Base-by-base conservation (phyloP, 2,113 vertebrate genomes). In the Globicephala melas region DNA sequence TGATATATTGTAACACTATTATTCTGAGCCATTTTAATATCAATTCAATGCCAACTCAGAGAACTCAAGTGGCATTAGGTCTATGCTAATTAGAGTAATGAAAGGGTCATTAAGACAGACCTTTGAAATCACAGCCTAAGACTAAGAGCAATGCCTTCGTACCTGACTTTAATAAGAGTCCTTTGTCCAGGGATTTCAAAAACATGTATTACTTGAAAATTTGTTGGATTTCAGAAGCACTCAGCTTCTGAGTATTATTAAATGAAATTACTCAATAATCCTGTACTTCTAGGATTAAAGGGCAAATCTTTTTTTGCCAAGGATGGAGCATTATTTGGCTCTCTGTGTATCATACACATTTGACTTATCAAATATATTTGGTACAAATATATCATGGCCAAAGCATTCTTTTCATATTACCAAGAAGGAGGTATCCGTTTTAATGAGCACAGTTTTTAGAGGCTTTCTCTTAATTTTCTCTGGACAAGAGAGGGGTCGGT, bases 131-230 rank as follows among this genome's bases (percentile, higher is more conserved):
- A 90, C 0, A 80, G 65, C 63, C 33, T 13, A 76, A 91, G 70
- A 73, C 8, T 6, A 82, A 71, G n/a, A 92, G n/a, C 33, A 74
- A 0, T 13, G 41, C 4, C 60, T 36, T 73, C 44, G 17, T 36
- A 38, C 58, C n/a, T 53, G 10, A 53, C 62, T 76, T 87, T 84
- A 79, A 44, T 26, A 41, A 65, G 50, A 28, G 14, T 53, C 28
- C n/a, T 81, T 95, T 94, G 74, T 44, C 53, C 65, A 76, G 53
- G n/a, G 73, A 2, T 47, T 79, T 92, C 95, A 90, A 26, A 89
- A 55, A 23, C 12, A 14, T 55, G 1, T 53, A 7, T 65, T 96
- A 31, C 84, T 96, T 84, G 63, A 65, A 84, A 81, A 76, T 94
- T 74, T 81, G 74, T 73, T 91, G 33, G 33, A 25, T 96, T 92